Base-by-base conservation (phyloP, 1,140 invertebrate species). In the Drosophila virilis region DNA sequence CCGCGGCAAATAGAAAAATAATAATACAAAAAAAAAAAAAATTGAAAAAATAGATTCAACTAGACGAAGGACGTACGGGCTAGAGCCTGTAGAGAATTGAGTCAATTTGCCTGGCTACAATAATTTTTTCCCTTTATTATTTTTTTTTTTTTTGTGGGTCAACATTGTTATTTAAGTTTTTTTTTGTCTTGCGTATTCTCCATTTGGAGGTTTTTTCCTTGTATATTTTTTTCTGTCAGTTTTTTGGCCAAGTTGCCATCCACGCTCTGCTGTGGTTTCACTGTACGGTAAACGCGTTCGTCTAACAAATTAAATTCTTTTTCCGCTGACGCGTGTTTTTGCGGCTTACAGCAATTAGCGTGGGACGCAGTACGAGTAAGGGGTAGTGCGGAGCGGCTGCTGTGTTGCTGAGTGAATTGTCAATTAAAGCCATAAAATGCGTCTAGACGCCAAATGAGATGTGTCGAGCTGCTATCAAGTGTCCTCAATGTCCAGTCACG, bases 1-100 rank as follows among this genome's bases (percentile, higher is more conserved):
- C 15, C 15, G 61, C 54, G 65, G 72, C 66, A 89, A 86, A 88
- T 88, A 83, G 69, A 83, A 88, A 81, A 83, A 83, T 66, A 58
- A 74, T 70, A 48, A 61, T 67, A 48, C 12, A 48, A 9, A 32
- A 54, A 48, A 37, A 54, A 48, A 37, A 37, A 35, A 33, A 15
- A 1, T 8, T 6, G 12, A 54, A 22, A 46, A 52, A 46, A 62
- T 70, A 76, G 55, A 79, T 57, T 60, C 46, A 83, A 83, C 79
- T 83, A 80, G 79, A 67, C 75, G 66, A 74, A 51, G 54, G 60
- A 42, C 51, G 33, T 52, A 22, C 9, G 8, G 6, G 35, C 2
- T 28, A 6, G 50, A 42, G 77, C 66, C 84, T 68, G 71, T 51
- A 65, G 84, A 74, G 84, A 89, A 74, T 89, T 84, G 32, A 78